phyloP scores from a whole-genome alignment of 2,113 vertebrate genomes.

The Lichenostomus cassidix region DNA sequence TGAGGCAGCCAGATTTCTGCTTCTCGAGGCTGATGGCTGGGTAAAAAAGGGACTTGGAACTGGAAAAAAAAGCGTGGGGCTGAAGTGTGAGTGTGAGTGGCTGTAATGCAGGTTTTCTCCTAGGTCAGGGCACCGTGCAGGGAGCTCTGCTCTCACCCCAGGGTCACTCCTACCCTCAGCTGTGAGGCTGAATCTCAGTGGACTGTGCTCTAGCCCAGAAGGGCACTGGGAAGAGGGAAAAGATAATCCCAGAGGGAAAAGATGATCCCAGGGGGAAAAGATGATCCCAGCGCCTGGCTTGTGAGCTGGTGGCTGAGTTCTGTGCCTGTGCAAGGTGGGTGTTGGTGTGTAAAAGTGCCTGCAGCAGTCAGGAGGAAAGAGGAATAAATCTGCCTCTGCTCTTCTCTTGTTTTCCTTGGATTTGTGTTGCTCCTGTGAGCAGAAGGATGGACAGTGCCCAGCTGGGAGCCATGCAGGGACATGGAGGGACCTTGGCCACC shows the following conservation, averaged over 20 bases:
- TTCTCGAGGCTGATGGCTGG: neutral
- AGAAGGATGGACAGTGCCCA: neutral
- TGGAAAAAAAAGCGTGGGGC: neutral
- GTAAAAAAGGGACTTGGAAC: neutral
- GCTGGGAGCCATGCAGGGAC: neutral
- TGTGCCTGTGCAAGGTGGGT: neutral
- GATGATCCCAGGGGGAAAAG: neutral
- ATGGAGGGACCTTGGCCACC: neutral
- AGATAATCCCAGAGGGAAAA: neutral
- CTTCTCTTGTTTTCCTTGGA: neutral
- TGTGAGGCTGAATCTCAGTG: neutral
- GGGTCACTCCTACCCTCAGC: neutral
- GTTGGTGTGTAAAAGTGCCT: neutral
- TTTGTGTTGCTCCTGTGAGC: neutral
- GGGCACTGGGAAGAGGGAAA: neutral
- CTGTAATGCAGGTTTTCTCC: neutral
- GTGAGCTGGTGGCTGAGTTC: neutral
- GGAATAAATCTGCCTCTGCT: conserved; percentile 55
- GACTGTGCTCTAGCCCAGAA: neutral
- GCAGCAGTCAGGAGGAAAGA: neutral
- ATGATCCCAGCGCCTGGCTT: neutral
- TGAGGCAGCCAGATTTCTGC: neutral
- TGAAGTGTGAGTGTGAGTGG: neutral
- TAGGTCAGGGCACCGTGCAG: neutral
- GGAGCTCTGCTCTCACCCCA: neutral